Evolutionary conservation across 1,140 invertebrate genomes (phyloP), one percentile per base, ranked within the genome.

Genomic region (Penaeus japonicus): DNA sequence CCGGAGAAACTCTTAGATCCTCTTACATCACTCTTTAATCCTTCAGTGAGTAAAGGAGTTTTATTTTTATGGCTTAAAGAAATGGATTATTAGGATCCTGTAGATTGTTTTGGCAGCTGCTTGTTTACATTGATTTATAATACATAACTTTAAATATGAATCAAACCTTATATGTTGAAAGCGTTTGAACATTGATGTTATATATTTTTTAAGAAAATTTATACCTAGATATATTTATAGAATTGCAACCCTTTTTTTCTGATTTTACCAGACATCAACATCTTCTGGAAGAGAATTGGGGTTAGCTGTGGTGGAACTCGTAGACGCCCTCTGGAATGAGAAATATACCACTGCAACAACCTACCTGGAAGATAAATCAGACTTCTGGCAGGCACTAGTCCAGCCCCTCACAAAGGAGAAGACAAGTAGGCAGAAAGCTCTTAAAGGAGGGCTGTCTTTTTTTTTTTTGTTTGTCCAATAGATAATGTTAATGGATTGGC

Each of bases 271-370:
- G 70, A 27, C 35, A 15, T 54, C 30, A 10, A 85, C 54, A 59
- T 70, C 77, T 20, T 30, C 70, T 3, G 79, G 79, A 53, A 47
- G 54, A 57, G 81, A 88, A 30, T 53, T 88, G 10, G 32, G n/a
- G 4, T 30, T 88, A 5, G 87, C 87, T 18, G 65, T 88, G 47
- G 87, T 88, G 53, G 87, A 88, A 59, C 55, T 88, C 17, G 80
- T 84, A 17, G 87, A 88, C 78, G 87, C 87, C 30, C 80, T 88
- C 24, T 88, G 87, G 87, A 88, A 70, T 77, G 62, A 88, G 53
- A 88, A 88, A 62, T 88, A 88, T 35, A 75, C 87, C 27, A 88
- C 87, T 24, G 87, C 87, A 30, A 88, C 80, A 54, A 17, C 32
- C 7, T 83, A 88, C 54, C 70, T 88, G 24, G 24, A 84, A 24